Percentiles rank a stretch among this genome's conserved stretches.
These are phyloP conservation scores for Thecophora atra DNA, from an alignment of 2,888 invertebrate species.

Conservation along the genomic window DNA sequence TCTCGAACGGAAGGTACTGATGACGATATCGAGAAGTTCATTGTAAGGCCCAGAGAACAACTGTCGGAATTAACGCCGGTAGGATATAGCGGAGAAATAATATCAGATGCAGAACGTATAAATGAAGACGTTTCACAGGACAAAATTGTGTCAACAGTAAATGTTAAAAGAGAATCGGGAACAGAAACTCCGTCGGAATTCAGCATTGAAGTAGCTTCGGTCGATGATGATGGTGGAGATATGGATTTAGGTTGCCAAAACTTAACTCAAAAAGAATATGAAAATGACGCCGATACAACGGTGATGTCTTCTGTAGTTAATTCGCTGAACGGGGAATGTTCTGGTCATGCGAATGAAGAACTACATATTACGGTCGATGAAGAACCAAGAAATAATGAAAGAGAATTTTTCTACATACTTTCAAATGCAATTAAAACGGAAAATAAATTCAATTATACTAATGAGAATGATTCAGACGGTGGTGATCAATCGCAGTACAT, in stretches of 20 bases:
- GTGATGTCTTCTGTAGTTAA: not conserved
- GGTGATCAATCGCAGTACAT: conserved; percentile 7
- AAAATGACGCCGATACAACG: not conserved
- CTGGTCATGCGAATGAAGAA: conserved; percentile 4
- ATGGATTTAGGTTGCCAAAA: not conserved
- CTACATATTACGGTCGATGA: not conserved
- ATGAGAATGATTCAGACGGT: not conserved
- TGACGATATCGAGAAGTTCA: not conserved
- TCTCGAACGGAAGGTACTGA: too few species aligned
- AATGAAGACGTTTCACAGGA: not conserved
- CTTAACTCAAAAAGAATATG: not conserved
- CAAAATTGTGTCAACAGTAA: not conserved
- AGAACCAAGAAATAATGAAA: conserved; percentile 1
- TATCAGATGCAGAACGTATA: not conserved
- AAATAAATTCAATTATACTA: not conserved
- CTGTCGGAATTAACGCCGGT: not conserved
- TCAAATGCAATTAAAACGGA: conserved; percentile 29
- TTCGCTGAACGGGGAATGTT: not conserved
- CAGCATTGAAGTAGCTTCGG: conserved; percentile 27
- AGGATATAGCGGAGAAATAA: not conserved
- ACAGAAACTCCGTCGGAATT: conserved; percentile 29
- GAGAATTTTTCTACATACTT: conserved; percentile 31
- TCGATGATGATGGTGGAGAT: conserved; percentile 20
- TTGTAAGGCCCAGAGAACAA: not conserved
- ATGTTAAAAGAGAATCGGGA: not conserved